These are phyloP conservation scores for Anguilla anguilla DNA, from an alignment of 2,797 vertebrate species.

Conservation along the genomic window DNA sequence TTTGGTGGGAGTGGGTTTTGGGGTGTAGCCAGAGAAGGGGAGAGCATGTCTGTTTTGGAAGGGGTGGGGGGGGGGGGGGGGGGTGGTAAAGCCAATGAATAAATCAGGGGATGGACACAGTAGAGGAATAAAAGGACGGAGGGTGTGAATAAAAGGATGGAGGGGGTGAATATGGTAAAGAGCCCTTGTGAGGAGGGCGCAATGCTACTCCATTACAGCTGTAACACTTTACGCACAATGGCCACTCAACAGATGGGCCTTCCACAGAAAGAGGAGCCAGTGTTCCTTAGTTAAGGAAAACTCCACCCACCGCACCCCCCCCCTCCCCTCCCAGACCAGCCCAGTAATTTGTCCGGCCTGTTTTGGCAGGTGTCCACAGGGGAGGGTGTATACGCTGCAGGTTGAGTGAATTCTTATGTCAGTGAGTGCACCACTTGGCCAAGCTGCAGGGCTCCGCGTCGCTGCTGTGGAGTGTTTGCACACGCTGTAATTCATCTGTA, in stretches of 20 bases:
- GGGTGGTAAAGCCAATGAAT: slow-evolving; percentile 96
- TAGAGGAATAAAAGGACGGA: slow-evolving; percentile 69
- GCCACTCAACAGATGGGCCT: slow-evolving; percentile 94
- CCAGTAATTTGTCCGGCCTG: slow-evolving; percentile 82
- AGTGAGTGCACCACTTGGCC: slow-evolving; percentile 44
- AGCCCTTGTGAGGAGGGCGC: slow-evolving; percentile 78
- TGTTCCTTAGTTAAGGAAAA: slow-evolving; percentile 75
- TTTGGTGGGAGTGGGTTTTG: slow-evolving; percentile 51
- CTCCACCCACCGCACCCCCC: slow-evolving; percentile 53
- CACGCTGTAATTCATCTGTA: slow-evolving; percentile 30
- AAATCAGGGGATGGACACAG: slow-evolving; percentile 87
- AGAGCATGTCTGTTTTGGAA: slow-evolving; percentile 56
- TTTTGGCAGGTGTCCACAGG: slow-evolving; percentile 84
- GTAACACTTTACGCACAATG: slow-evolving; percentile 90
- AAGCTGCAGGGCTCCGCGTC: slow-evolving; percentile 56
- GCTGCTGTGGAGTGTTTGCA: slow-evolving; percentile 44
- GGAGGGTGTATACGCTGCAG: slow-evolving; percentile 59
- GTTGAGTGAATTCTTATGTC: slow-evolving; percentile 68
- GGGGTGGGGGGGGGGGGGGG: slow-evolving; percentile 75
- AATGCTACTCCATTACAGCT: slow-evolving; percentile 73
- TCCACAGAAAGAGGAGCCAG: slow-evolving; percentile 78
- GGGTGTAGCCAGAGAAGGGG: slow-evolving; percentile 69
- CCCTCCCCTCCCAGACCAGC: slow-evolving; percentile 54
- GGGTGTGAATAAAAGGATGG: slow-evolving; percentile 75
- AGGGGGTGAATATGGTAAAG: slow-evolving; percentile 88